These are phyloP conservation scores for Trachops cirrhosus DNA, from an alignment of 2,797 vertebrate genomes.

Conservation along the genomic window DNA sequence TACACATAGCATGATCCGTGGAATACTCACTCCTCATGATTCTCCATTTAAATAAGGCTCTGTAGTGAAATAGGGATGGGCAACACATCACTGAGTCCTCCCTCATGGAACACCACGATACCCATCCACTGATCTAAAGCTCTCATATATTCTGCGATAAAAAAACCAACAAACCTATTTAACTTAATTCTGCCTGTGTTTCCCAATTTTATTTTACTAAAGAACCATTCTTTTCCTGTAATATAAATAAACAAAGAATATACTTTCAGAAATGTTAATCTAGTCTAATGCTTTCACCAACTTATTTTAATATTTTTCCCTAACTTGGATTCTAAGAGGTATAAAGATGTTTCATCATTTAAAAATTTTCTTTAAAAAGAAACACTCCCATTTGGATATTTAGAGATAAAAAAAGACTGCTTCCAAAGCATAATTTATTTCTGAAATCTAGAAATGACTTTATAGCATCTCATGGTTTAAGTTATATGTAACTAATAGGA, in stretches of 20 bases:
- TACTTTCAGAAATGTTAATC: background rate
- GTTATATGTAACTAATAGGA: background rate
- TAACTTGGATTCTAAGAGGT: background rate
- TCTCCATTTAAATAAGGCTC: background rate
- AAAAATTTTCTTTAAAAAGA: background rate
- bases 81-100: background rate
- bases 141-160: background rate
- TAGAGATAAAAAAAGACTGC: background rate
- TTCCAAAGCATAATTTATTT: background rate
- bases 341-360: background rate
- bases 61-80: background rate
- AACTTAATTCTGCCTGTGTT: background rate
- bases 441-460: constrained; percentile 4
- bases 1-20: background rate
- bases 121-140: background rate
- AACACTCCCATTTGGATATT: background rate
- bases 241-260: constrained; percentile 8
- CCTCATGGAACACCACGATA: background rate
- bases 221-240: background rate
- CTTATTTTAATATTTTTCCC: background rate
- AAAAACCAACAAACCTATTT: background rate
- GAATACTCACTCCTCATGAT: background rate
- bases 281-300: background rate
- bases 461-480: background rate
- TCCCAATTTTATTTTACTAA: background rate